These are phyloP conservation scores for Erythrolamprus reginae DNA, from an alignment of 2,113 vertebrate species.

Conservation along the genomic window DNA sequence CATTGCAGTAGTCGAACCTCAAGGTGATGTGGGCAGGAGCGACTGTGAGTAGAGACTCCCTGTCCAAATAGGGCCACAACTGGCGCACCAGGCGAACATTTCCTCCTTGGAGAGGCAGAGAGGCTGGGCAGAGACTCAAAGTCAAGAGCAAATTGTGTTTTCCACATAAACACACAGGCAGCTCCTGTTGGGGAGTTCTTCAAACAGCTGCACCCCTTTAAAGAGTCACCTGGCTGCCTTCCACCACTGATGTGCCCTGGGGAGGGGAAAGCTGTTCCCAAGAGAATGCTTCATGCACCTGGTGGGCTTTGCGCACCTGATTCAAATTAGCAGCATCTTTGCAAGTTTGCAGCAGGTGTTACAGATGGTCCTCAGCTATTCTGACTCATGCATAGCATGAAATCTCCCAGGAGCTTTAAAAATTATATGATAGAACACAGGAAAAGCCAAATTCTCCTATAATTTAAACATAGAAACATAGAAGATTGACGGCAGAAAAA, in stretches of 20 bases:
- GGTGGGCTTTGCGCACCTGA: not conserved
- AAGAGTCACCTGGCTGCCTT: not conserved
- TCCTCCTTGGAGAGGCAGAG: not conserved
- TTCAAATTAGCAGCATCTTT: not conserved
- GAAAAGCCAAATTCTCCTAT: not conserved
- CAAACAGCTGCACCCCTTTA: not conserved
- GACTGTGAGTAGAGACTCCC: too few species aligned
- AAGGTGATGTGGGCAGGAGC: too few species aligned
- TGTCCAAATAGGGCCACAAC: too few species aligned
- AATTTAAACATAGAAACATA: too few species aligned
- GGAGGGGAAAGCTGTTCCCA: not conserved
- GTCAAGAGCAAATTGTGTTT: not conserved
- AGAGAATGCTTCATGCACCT: not conserved
- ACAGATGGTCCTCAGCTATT: not conserved
- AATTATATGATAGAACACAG: not conserved
- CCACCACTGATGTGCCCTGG: not conserved
- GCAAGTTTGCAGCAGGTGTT: not conserved
- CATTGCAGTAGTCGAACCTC: too few species aligned
- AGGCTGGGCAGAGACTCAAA: not conserved
- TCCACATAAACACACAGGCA: not conserved
- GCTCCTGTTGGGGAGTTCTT: not conserved
- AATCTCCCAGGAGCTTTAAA: not conserved
- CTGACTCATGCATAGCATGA: not conserved
- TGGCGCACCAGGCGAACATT: too few species aligned
- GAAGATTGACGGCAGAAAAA: too few species aligned